Conservation (phyloP, 2,797 vertebrate genomes). For the Platyrinchus mystaceus region DNA sequence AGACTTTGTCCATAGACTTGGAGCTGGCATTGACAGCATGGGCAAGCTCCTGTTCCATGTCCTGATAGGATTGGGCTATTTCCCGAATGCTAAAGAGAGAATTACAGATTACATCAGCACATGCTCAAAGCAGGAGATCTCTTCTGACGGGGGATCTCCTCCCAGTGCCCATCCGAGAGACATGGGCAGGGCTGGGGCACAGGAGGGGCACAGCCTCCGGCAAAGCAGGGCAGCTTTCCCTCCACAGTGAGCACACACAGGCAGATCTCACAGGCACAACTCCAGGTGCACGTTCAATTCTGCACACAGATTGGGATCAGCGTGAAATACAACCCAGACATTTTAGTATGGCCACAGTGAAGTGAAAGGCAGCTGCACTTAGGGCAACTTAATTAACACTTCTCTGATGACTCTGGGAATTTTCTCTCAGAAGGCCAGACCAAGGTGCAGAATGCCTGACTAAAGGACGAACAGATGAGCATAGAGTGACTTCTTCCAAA, state of each 20-base stretch:
- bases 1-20: constrained; percentile 94
- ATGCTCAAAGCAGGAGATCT: not conserved
- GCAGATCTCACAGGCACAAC: not conserved
- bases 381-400: not conserved
- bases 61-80: constrained; percentile 88
- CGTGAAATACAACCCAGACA: not conserved
- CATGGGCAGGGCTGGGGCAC: accelerated
- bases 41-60: constrained; percentile 94
- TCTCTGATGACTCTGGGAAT: not conserved
- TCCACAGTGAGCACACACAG: not conserved
- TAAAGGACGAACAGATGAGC: not conserved
- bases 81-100: constrained; percentile 86
- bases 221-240: not conserved
- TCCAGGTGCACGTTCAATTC: not conserved
- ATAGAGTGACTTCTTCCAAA: not conserved
- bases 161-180: not conserved
- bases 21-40: constrained; percentile 97
- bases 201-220: not conserved
- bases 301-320: not conserved
- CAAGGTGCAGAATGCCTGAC: not conserved
- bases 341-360: not conserved
- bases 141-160: not conserved
- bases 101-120: constrained; percentile 15
- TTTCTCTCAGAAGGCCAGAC: not conserved
- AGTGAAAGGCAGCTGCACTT: not conserved